Base-by-base conservation (phyloP, 2,113 vertebrate species). In the Rhizomys pruinosus region DNA sequence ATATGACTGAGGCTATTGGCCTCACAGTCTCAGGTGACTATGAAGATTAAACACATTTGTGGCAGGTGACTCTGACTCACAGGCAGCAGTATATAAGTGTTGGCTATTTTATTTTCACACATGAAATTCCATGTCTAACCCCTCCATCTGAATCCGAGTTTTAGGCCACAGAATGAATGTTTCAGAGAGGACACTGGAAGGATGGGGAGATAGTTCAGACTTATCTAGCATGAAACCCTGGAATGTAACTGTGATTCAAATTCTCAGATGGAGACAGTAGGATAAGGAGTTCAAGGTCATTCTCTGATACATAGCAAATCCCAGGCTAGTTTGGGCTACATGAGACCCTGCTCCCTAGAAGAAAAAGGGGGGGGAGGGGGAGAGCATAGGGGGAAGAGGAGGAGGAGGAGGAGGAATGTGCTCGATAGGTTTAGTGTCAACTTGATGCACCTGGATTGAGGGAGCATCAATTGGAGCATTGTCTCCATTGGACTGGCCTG, bases 1-100 rank as follows among this genome's bases (percentile, higher is more conserved):
- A 66, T 3, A 27, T 0, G 1, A 7, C 15, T 13, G 12, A 22
- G 37, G 44, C n/a, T n/a, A n/a, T n/a, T n/a, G n/a, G n/a, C n/a
- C n/a, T n/a, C n/a, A n/a, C n/a, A 12, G 32, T 27, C 92, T 84
- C 77, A 64, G 77, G 82, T 10, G 13, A 39, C 44, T 63, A 12
- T 3, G 19, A 87, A 42, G 25, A 34, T 29, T 37, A 66, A 22
- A 22, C 6, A 20, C 1, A 1, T 37, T 4, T 7, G 5, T 0
- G 19, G 25, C 44, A 55, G 59, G 32, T 20, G 22, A 61, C 44
- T 32, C 69, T 2, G 32, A 52, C 27, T 57, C 42, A 4, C 0
- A 10, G 11, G 5, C 34, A 44, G 59, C 57, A n/a, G 9, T 0
- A 5, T 5, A 29, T 20, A 13, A 64, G 52, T 17, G 16, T 29